A percentile compares a stretch with the other conserved stretches of the same genome.
Evolutionary conservation across 2,888 invertebrate species (phyloP).

Genomic region (Diaphora mendica): DNA sequence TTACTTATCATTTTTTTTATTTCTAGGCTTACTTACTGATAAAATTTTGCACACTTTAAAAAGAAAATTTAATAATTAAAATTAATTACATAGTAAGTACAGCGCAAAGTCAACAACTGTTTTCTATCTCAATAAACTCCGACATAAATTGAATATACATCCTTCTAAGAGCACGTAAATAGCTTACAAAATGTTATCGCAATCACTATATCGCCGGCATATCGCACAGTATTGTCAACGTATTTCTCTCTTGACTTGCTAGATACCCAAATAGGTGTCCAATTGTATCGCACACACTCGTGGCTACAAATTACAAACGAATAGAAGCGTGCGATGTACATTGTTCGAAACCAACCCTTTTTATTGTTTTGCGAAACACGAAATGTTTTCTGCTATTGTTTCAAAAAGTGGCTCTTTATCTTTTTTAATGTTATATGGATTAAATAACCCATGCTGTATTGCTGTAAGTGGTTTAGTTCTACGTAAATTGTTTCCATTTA

Average conservation of each 20-base stretch:
- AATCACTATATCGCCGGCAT: background rate
- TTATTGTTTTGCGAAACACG: conserved; percentile 52
- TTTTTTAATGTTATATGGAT: conserved; percentile 51
- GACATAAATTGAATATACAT: background rate
- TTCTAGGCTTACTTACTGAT: too few species aligned
- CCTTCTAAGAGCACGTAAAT: background rate
- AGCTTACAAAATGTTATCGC: background rate
- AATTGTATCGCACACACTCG: conserved; percentile 51
- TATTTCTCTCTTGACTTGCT: conserved; percentile 20
- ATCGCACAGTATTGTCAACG: conserved; percentile 4
- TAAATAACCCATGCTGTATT: conserved; percentile 33
- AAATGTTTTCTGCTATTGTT: conserved; percentile 57
- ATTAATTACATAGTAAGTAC: too few species aligned
- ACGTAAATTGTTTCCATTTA: conserved; percentile 31
- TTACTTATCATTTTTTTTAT: too few species aligned
- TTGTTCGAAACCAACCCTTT: conserved; percentile 60
- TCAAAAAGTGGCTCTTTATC: conserved; percentile 50
- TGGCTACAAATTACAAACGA: conserved; percentile 65
- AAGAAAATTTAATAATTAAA: too few species aligned
- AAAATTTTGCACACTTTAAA: too few species aligned
- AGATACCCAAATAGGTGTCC: conserved; percentile 51
- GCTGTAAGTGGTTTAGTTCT: conserved; percentile 25
- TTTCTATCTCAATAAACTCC: background rate
- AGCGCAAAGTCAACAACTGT: background rate
- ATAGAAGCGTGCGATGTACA: conserved; percentile 51